phyloP scores from a whole-genome alignment of 2,888 invertebrate species.

The Syrista parreyssii region DNA sequence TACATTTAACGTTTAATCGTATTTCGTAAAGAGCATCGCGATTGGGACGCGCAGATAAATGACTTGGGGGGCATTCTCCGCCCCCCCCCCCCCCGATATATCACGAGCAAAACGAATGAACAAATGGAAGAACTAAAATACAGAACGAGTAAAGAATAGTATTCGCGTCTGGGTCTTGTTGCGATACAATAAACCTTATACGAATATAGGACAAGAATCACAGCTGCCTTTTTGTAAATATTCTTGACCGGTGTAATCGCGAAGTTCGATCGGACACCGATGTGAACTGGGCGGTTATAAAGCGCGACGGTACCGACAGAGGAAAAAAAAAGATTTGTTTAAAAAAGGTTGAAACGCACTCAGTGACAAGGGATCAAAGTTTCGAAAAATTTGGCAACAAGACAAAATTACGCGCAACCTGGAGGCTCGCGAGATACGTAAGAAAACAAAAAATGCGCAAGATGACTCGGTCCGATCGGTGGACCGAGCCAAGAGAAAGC shows the following conservation, averaged over 20 bases:
- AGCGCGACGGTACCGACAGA: background rate
- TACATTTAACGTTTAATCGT: no score
- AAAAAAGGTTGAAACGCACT: background rate
- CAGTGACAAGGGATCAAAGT: background rate
- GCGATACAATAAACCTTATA: background rate
- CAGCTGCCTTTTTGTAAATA: background rate
- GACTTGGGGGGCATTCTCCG: background rate
- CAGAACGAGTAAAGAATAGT: background rate
- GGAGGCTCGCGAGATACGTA: slow-evolving; percentile 26
- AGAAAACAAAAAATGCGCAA: background rate
- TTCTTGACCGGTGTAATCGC: background rate
- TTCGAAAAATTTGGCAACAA: background rate
- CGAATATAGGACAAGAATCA: background rate
- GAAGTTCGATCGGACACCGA: background rate
- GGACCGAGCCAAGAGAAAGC: no score
- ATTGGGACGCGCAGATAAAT: background rate
- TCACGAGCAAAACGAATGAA: background rate
- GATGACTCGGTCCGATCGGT: background rate
- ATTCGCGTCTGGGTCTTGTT: background rate
- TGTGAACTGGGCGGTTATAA: background rate
- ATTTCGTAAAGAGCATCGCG: background rate
- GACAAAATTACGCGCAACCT: slow-evolving; percentile 7
- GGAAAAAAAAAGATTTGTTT: no score
- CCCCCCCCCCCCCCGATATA: background rate
- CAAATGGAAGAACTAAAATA: background rate